These are phyloP conservation scores for Picathartes gymnocephalus DNA, from an alignment of 2,113 vertebrate genomes.

Conservation along the genomic window DNA sequence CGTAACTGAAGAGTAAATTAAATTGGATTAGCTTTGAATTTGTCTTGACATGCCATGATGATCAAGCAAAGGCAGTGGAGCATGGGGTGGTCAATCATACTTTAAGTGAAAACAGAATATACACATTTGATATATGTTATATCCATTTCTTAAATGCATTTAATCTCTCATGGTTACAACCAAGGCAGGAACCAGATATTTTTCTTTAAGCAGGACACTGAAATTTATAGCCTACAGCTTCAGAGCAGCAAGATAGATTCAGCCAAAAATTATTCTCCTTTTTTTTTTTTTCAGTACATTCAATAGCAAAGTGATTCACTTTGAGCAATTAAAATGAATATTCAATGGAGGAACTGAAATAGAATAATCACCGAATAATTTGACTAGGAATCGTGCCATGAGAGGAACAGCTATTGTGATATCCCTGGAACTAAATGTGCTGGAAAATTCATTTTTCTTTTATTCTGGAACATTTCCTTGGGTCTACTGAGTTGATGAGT, in stretches of 20 bases:
- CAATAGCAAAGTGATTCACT: not conserved
- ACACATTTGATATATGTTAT: not conserved
- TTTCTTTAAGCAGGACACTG: not conserved
- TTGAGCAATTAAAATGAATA: conserved; percentile 8
- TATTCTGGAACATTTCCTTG: not conserved
- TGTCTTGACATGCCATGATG: not conserved
- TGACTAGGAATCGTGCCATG: conserved; percentile 2
- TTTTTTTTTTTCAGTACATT: not conserved
- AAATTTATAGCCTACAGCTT: not conserved
- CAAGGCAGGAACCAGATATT: not conserved
- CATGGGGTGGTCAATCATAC: not conserved
- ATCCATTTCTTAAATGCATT: not conserved
- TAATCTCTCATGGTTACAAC: not conserved
- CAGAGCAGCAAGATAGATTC: not conserved
- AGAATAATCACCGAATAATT: conserved; percentile 16
- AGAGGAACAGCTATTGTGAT: conserved; percentile 13
- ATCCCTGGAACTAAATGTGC: conserved; percentile 1
- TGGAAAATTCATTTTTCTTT: conserved; percentile 11
- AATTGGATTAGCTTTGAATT: not conserved
- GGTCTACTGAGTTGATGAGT: not conserved
- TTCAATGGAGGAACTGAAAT: not conserved
- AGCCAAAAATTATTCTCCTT: not conserved
- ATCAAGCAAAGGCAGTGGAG: not conserved
- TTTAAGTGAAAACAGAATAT: not conserved
- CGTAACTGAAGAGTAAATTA: not conserved